Conservation (phyloP, 1,140 invertebrate genomes). For the Drosophila kohkoa region DNA sequence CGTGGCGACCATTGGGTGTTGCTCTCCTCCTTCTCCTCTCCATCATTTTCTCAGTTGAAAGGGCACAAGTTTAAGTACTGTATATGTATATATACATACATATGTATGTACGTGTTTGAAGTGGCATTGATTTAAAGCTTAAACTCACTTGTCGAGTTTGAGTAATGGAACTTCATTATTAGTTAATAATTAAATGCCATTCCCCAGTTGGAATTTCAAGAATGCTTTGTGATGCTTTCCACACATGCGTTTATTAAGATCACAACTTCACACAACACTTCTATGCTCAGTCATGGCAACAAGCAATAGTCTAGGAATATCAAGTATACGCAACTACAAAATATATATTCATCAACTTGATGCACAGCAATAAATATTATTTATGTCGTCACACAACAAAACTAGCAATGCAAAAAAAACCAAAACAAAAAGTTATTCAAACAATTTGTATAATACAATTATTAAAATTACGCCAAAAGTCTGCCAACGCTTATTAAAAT, state of each 20-base stretch:
- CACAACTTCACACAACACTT: no score
- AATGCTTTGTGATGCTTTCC: neutral
- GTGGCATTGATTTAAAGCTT: conserved; percentile 59
- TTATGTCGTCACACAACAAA: no score
- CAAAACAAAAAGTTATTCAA: neutral
- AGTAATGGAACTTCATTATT: conserved; percentile 49
- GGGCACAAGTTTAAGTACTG: neutral
- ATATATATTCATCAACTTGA: no score
- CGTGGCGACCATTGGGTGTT: neutral
- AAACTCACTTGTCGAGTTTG: conserved; percentile 38
- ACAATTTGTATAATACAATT: neutral
- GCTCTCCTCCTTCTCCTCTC: neutral
- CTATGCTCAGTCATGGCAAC: no score
- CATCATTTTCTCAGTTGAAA: neutral
- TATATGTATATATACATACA: neutral
- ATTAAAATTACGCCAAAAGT: neutral
- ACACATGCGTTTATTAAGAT: no score
- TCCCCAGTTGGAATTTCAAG: conserved; percentile 5
- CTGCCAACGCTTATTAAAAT: conserved; percentile 1
- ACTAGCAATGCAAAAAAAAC: no score
- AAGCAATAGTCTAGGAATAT: no score
- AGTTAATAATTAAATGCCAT: conserved; percentile 44
- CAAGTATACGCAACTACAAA: no score
- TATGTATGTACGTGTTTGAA: conserved; percentile 37
- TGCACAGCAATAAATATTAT: no score